phyloP scores from a whole-genome alignment of 2,797 vertebrate genomes.

The Pangasius larnaudii region DNA sequence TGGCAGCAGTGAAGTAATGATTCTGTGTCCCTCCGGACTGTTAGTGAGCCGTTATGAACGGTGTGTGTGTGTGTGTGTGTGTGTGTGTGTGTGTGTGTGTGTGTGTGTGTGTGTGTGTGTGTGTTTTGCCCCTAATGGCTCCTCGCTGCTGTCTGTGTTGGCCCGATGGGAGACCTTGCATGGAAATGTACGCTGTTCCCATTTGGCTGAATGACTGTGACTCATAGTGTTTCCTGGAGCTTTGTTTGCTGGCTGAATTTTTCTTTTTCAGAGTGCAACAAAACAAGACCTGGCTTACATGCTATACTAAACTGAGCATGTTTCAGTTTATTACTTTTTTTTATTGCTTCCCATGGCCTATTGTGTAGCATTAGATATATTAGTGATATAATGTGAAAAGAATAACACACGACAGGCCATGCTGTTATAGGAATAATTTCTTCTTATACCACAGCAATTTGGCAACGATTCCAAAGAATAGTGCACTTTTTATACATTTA shows the following conservation, averaged over 20 bases:
- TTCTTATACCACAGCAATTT: too few species aligned
- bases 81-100: conserved; percentile 43
- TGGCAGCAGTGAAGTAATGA: conserved; percentile 64
- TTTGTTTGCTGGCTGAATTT: conserved; percentile 22
- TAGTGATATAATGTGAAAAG: neutral
- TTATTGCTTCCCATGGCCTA: neutral
- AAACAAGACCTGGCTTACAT: neutral
- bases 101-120: conserved; percentile 36
- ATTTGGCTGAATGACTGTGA: conserved; percentile 55
- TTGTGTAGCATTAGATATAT: neutral
- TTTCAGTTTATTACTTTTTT: neutral
- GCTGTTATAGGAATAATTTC: neutral
- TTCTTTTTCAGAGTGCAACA: neutral
- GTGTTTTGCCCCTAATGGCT: conserved; percentile 58
- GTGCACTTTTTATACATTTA: neutral
- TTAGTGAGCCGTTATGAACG: conserved; percentile 39
- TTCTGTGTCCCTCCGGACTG: conserved; percentile 53
- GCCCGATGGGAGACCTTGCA: conserved; percentile 53
- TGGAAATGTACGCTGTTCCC: conserved; percentile 66
- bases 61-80: conserved; percentile 43
- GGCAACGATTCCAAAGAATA: neutral
- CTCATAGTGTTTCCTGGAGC: conserved; percentile 38
- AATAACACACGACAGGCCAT: neutral
- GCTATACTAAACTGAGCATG: neutral
- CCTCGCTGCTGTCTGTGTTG: conserved; percentile 54